Percentiles rank a stretch among this genome's conserved stretches.
Evolutionary conservation across 2,113 vertebrate genomes (phyloP).

Genomic region (Corynorhinus townsendii): DNA sequence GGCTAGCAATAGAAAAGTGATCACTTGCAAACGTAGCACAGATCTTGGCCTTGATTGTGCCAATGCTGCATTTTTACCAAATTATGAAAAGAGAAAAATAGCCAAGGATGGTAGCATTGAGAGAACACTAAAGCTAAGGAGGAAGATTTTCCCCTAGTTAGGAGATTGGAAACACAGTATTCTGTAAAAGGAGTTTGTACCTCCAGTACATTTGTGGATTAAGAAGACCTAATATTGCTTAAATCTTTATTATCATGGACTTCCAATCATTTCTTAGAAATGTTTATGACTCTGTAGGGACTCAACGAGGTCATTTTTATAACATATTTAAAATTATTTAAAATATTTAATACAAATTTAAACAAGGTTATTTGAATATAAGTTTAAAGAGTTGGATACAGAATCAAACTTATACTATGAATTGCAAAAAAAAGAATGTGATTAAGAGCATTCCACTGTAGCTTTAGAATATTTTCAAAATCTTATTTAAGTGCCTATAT

Average conservation of each 20-base stretch:
- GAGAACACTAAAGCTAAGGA: background rate
- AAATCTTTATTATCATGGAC: background rate
- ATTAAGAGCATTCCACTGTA: background rate
- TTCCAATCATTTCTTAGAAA: background rate
- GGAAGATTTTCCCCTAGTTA: background rate
- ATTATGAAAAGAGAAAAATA: background rate
- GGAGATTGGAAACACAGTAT: background rate
- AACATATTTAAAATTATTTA: slow-evolving; percentile 36
- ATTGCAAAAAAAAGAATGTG: background rate
- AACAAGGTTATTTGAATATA: slow-evolving; percentile 15
- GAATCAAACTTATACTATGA: background rate
- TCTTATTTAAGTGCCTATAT: background rate
- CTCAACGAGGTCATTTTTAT: background rate
- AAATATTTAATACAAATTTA: slow-evolving; percentile 42
- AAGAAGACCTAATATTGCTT: background rate
- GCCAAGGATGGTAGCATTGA: background rate
- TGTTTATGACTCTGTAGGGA: background rate
- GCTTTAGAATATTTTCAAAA: background rate
- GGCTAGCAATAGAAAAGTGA: background rate
- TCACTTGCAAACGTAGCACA: background rate
- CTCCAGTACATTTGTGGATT: background rate
- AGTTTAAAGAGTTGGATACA: slow-evolving; percentile 29
- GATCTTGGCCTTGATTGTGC: background rate
- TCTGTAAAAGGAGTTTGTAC: background rate
- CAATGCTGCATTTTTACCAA: background rate